Percentiles rank a stretch among this genome's conserved stretches.
These are phyloP conservation scores for Syndactyla subalaris DNA, from an alignment of 2,797 vertebrate genomes.

Conservation along the genomic window DNA sequence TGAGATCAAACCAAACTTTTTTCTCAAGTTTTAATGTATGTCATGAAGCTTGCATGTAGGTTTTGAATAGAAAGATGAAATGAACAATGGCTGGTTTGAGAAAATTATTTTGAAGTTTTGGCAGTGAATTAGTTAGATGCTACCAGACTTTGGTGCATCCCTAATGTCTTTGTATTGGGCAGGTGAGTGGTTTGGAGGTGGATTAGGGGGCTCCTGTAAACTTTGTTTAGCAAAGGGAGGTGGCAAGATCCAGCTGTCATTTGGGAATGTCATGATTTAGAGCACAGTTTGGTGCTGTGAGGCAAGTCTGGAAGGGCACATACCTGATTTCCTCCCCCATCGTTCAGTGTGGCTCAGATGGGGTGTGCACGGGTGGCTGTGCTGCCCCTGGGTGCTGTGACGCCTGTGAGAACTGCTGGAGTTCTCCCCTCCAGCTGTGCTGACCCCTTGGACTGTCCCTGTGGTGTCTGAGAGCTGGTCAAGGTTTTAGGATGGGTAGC, in stretches of 20 bases:
- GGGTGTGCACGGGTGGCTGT: background rate
- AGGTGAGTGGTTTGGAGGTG: background rate
- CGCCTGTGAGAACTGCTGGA: background rate
- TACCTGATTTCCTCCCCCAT: background rate
- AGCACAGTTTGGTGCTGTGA: background rate
- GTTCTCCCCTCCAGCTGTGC: background rate
- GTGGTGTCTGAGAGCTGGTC: background rate
- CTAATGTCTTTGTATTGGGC: background rate
- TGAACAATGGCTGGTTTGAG: background rate
- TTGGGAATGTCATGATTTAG: background rate
- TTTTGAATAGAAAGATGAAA: background rate
- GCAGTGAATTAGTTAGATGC: background rate
- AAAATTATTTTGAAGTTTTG: background rate
- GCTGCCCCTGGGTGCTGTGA: background rate
- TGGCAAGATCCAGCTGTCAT: background rate
- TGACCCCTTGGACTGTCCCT: background rate
- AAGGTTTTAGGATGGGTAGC: background rate
- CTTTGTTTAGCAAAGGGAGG: background rate
- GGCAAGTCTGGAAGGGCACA: rapidly evolving
- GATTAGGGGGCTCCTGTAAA: background rate
- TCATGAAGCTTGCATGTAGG: background rate
- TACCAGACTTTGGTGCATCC: background rate
- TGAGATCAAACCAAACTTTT: background rate
- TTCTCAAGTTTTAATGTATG: background rate
- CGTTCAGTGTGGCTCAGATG: rapidly evolving